phyloP scores from a whole-genome alignment of 1,140 invertebrate species.

The Cepaea nemoralis region DNA sequence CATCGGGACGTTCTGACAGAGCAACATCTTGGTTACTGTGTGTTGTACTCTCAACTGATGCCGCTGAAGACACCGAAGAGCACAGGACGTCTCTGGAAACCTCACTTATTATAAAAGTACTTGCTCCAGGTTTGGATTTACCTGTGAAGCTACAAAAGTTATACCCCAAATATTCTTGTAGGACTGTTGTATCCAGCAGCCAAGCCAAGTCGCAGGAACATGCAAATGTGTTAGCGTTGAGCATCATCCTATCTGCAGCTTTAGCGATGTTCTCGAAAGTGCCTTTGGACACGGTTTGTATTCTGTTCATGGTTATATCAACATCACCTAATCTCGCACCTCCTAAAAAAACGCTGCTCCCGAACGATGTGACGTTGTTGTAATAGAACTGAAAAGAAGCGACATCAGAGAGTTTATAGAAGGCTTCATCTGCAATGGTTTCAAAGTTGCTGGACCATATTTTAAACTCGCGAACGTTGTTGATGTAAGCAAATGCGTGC shows the following conservation, averaged over 20 bases:
- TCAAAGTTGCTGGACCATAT: constrained; percentile 11
- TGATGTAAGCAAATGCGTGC: constrained; percentile 24
- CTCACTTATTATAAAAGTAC: not conserved
- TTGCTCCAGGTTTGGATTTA: no score
- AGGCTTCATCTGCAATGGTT: constrained; percentile 16
- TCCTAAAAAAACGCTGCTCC: not conserved
- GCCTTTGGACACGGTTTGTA: not conserved
- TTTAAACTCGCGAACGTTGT: not conserved
- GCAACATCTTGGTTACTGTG: not conserved
- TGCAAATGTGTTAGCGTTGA: constrained; percentile 6
- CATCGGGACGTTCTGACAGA: not conserved
- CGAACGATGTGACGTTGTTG: constrained; percentile 18
- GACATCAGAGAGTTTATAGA: constrained; percentile 11
- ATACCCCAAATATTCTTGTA: not conserved
- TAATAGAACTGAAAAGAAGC: not conserved
- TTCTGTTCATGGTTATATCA: not conserved
- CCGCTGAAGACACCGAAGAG: not conserved
- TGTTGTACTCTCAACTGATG: not conserved
- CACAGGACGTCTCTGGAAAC: constrained; percentile 2
- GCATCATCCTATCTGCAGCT: not conserved
- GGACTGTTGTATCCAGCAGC: not conserved
- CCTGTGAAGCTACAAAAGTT: not conserved
- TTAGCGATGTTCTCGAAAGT: not conserved
- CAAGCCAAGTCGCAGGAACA: constrained; percentile 28
- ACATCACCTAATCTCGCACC: not conserved